Percentiles rank a stretch among this genome's conserved stretches.
phyloP scores from a whole-genome alignment of 2,113 vertebrate species.

The Burhinus oedicnemus region DNA sequence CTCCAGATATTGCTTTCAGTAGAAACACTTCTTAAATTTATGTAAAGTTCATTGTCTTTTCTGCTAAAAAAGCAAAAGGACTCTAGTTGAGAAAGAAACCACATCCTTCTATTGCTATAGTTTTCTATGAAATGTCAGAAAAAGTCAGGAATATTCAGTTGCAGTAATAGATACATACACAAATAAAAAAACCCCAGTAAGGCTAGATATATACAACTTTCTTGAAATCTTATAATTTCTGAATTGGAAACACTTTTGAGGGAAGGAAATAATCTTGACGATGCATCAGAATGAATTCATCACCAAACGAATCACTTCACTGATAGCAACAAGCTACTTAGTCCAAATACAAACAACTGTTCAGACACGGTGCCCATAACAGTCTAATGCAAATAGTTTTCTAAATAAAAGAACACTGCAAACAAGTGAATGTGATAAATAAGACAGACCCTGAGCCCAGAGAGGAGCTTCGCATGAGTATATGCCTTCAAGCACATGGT shows the following conservation, averaged over 20 bases:
- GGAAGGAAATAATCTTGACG: neutral
- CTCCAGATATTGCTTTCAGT: neutral
- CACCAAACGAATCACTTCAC: neutral
- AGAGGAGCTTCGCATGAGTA: neutral
- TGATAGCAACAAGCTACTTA: neutral
- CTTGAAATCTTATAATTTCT: neutral
- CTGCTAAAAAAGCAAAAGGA: neutral
- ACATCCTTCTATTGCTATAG: neutral
- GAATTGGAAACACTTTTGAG: neutral
- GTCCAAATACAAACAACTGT: neutral
- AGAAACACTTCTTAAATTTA: neutral
- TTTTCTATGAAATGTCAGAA: neutral
- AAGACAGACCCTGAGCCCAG: neutral
- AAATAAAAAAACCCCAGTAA: neutral
- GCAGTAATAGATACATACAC: neutral
- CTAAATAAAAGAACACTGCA: neutral
- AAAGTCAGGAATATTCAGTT: neutral
- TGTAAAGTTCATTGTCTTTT: neutral
- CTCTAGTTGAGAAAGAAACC: neutral
- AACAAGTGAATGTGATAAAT: neutral
- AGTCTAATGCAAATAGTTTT: neutral
- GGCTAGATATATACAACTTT: neutral
- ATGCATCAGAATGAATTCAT: neutral
- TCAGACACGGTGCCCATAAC: fast-evolving
- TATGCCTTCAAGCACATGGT: neutral